Base-by-base conservation (phyloP, 2,797 vertebrate genomes). In the Hafferia zeledoni region DNA sequence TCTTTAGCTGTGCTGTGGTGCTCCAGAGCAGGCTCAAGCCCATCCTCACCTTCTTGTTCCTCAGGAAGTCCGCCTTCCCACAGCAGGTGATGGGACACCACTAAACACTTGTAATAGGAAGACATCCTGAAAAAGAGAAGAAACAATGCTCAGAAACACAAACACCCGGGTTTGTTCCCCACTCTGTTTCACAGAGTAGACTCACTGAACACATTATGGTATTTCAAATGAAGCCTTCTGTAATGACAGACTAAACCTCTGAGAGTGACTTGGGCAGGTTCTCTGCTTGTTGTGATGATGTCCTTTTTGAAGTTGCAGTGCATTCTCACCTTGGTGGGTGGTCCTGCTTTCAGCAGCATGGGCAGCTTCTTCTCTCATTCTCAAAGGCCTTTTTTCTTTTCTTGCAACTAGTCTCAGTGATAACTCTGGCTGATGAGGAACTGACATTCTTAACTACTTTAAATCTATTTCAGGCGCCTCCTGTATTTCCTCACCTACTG, bases 251-350 rank as follows among this genome's bases (percentile, higher is more conserved):
- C 46, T 64, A 44, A 69, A 71, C 11, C 7, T 63, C 56, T 43
- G 31, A 30, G 25, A 0, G 0, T 39, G 53, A 31, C 27, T 35
- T 2, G 6, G 30, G 20, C 1, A 4, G 23, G 33, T 9, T 60
- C 19, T 52, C 59, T 60, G 33, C 33, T 60, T 71, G 19, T n/a
- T 85, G 61, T 50, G 31, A 23, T 13, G 17, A 14, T 31, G 28
- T 49, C 60, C 46, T 37, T 72, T 83, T 3, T 3, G 43, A 17
- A 70, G 52, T 25, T 67, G 25, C 44, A 30, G 24, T 0, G 0
- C 0, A 1, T 44, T 81, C 39, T 44, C 9, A 28, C 46, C 50
- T 81, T 63, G 27, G 39, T 3, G 2, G 28, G 4, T 0, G 0
- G 10, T 67, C 37, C 57, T 89, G 13, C 52, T 41, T 3, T 5